Conservation (phyloP, 2,797 vertebrate genomes). For the Spondyliosoma cantharus region DNA sequence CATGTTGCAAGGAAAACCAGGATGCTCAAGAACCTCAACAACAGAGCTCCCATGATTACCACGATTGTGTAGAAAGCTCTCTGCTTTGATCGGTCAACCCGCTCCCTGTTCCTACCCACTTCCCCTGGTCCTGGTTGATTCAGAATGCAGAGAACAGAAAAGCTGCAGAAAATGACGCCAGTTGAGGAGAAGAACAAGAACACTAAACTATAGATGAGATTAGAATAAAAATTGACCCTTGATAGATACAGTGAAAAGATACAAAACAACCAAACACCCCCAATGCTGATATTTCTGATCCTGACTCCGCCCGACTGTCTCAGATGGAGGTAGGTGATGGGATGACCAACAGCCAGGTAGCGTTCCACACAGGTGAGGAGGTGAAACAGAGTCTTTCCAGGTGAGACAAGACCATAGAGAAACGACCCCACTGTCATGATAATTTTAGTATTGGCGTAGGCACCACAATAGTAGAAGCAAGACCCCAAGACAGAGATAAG, state of each 20-base stretch:
- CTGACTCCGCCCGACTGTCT: rapidly evolving
- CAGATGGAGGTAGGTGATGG: constrained; percentile 35
- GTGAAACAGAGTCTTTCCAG: constrained; percentile 23
- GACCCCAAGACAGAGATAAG: no score
- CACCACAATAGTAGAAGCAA: no score
- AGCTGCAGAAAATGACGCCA: constrained; percentile 30
- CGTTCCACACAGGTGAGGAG: constrained; percentile 42
- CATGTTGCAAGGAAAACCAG: not conserved
- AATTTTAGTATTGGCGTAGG: rapidly evolving
- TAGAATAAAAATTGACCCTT: rapidly evolving
- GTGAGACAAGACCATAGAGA: rapidly evolving
- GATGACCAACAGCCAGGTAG: constrained; percentile 42
- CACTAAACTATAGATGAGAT: rapidly evolving
- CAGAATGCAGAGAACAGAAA: constrained; percentile 40
- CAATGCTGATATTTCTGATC: constrained; percentile 3
- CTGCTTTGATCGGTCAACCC: constrained; percentile 32
- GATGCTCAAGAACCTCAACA: constrained; percentile 4
- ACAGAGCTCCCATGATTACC: not conserved
- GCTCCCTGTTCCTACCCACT: not conserved
- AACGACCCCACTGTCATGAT: rapidly evolving
- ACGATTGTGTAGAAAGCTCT: constrained; percentile 29
- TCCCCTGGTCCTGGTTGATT: constrained; percentile 27
- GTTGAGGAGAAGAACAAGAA: not conserved
- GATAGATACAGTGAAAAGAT: rapidly evolving
- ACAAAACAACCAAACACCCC: constrained; percentile 26